These are phyloP conservation scores for Coronaproctus castanopsis DNA, from an alignment of 2,888 invertebrate genomes.

Conservation along the genomic window DNA sequence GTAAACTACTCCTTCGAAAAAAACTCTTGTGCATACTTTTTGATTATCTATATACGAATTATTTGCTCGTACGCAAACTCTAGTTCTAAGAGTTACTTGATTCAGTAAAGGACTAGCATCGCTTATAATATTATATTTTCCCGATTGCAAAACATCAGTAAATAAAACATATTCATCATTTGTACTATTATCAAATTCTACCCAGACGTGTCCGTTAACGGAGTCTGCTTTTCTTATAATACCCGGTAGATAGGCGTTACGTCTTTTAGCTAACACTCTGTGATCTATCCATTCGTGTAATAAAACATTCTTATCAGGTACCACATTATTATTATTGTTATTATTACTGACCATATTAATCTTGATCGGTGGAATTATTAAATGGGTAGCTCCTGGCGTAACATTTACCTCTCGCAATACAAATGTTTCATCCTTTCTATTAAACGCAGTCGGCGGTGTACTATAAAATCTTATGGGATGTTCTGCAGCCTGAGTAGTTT, in stretches of 20 bases:
- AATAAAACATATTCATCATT: conserved; percentile 36
- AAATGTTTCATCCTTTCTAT: background rate
- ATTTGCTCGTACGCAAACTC: conserved; percentile 46
- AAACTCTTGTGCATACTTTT: conserved; percentile 40
- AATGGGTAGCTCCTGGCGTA: background rate
- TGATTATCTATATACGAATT: conserved; percentile 21
- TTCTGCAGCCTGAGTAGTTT: background rate
- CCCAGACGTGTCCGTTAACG: conserved; percentile 40
- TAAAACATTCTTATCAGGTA: conserved; percentile 37
- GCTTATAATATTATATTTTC: conserved; percentile 71
- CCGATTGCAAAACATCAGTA: conserved; percentile 50
- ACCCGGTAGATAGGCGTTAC: conserved; percentile 65
- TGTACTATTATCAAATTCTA: conserved; percentile 61
- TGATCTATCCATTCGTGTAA: conserved; percentile 86
- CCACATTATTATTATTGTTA: conserved; percentile 1
- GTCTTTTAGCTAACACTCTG: conserved; percentile 69
- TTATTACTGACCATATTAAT: background rate
- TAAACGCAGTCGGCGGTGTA: background rate
- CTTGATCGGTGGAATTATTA: background rate
- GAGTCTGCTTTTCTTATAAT: conserved; percentile 52
- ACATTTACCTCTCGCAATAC: background rate
- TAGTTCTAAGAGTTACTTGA: conserved; percentile 34
- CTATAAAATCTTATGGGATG: background rate
- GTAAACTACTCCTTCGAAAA: conserved; percentile 64
- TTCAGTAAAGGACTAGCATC: conserved; percentile 76